phyloP scores from a whole-genome alignment of 2,113 vertebrate genomes.

The Colinus virginianus region DNA sequence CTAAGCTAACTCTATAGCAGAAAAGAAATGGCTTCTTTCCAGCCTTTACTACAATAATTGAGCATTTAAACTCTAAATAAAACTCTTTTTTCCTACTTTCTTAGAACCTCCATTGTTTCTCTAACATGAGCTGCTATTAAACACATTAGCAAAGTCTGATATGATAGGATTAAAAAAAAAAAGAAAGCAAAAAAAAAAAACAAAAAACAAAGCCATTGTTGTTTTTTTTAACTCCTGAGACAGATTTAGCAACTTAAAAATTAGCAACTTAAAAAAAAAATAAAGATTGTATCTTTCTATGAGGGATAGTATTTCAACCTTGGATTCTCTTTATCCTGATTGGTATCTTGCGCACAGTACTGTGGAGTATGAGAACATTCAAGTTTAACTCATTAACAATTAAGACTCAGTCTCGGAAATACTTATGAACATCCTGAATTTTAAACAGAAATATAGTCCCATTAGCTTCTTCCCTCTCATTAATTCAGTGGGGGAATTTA shows the following conservation, averaged over 20 bases:
- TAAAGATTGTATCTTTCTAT: neutral
- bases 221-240: neutral
- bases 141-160: neutral
- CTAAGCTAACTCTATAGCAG: neutral
- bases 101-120: conserved; percentile 14
- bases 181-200: neutral
- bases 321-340: neutral
- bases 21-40: conserved; percentile 45
- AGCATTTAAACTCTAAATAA: conserved; percentile 54
- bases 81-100: conserved; percentile 26
- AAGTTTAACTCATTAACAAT: neutral
- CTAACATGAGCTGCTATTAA: neutral
- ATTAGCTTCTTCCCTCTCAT: neutral
- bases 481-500: neutral
- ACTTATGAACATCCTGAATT: neutral
- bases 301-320: neutral
- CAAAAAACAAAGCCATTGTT: too few species aligned
- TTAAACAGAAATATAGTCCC: neutral
- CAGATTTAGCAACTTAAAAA: neutral
- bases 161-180: fast-evolving
- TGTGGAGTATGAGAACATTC: neutral
- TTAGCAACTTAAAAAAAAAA: neutral
- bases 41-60: conserved; percentile 7
- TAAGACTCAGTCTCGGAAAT: neutral
- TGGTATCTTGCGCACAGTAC: neutral